Evolutionary conservation across 2,888 invertebrate species (phyloP).

Genomic region (Cheilosia vernalis): DNA sequence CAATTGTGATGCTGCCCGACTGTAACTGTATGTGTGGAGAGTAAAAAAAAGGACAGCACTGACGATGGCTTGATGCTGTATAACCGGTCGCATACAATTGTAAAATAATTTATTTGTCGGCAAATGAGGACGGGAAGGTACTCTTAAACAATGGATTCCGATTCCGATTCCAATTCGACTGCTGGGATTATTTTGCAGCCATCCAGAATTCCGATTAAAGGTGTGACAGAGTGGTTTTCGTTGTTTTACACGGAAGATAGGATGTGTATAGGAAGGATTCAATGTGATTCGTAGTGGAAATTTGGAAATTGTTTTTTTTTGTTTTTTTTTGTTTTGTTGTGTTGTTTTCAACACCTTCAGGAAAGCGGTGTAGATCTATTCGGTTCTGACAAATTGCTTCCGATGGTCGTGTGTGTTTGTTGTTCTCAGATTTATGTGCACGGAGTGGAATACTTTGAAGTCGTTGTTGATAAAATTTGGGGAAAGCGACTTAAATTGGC

Average conservation of each 20-base stretch:
- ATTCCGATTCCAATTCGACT: conserved; percentile 51
- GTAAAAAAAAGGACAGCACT: conserved; percentile 58
- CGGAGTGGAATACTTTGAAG: too few species aligned
- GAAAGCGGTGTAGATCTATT: too few species aligned
- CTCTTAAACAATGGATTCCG: conserved; percentile 73
- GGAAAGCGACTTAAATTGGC: too few species aligned
- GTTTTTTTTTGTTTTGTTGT: neutral
- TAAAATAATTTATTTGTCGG: conserved; percentile 71
- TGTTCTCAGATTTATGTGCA: too few species aligned
- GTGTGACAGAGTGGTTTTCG: conserved; percentile 75
- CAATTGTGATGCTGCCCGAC: conserved; percentile 64
- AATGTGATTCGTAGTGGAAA: conserved; percentile 8
- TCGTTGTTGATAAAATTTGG: too few species aligned
- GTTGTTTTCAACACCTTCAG: too few species aligned
- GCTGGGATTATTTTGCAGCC: conserved; percentile 71
- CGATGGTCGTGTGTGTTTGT: too few species aligned
- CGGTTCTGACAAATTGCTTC: too few species aligned
- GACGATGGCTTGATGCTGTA: conserved; percentile 57
- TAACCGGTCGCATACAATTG: conserved; percentile 57
- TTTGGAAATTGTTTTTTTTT: neutral
- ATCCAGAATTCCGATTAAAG: conserved; percentile 74
- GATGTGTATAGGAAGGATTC: conserved; percentile 24
- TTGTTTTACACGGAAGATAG: conserved; percentile 68
- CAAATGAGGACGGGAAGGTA: conserved; percentile 28
- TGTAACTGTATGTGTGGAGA: conserved; percentile 8